Evolutionary conservation across 2,113 vertebrate genomes (phyloP).

Genomic region (Cryptotis parvus): DNA sequence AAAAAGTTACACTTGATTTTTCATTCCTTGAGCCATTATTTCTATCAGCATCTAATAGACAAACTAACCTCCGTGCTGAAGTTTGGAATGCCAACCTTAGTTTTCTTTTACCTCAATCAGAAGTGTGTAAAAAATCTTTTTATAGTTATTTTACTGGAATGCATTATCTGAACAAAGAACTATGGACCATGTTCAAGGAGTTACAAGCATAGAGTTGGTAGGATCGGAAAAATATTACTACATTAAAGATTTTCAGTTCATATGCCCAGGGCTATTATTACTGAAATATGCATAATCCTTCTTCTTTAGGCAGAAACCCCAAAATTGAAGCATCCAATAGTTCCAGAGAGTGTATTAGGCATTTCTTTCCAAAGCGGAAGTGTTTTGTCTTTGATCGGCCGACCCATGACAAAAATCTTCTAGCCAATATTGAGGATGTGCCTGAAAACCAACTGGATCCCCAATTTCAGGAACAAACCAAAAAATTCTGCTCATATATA

Average conservation of each 20-base stretch:
- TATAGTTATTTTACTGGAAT: neutral
- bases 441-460: constrained; percentile 66
- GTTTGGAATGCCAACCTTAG: neutral
- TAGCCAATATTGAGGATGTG: constrained; percentile 52
- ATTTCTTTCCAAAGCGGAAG: constrained; percentile 73
- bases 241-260: neutral
- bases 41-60: neutral
- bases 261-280: neutral
- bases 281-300: neutral
- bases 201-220: neutral
- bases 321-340: constrained; percentile 42
- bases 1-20: neutral
- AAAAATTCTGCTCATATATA: constrained; percentile 61
- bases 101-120: neutral
- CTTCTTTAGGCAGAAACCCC: neutral
- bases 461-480: constrained; percentile 60
- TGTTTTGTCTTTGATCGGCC: constrained; percentile 77
- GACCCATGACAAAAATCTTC: neutral
- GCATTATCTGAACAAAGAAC: neutral
- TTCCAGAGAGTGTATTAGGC: constrained; percentile 62
- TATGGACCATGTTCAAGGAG: neutral
- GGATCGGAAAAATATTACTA: no score
- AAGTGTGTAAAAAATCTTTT: neutral
- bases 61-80: neutral
- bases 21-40: neutral